Base-by-base conservation (phyloP, 2,888 invertebrate genomes). In the Ellobium chinense region DNA sequence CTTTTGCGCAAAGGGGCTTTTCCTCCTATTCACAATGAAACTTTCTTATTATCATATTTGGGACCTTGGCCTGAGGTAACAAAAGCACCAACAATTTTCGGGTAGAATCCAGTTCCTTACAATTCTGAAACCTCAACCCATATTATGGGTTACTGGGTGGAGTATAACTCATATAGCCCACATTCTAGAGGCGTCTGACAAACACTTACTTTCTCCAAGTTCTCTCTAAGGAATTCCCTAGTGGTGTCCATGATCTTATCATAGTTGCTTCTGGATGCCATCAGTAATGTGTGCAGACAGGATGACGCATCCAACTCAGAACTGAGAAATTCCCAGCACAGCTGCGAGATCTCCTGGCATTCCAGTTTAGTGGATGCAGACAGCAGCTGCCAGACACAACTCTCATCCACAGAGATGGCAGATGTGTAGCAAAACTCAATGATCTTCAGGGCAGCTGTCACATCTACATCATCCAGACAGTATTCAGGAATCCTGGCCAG, bases 341-440 rank as follows among this genome's bases (percentile, higher is more conserved):
- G 63, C 29, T 80, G 83, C 62, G 85, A 82, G 58, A 88, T 75
- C 73, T 87, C 88, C 14, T 82, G 77, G 27, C 86, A 82, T 74
- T 87, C 87, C 21, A 88, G 77, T 24, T 78, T 81, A 65, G 73
- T 78, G 14, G 87, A 87, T 0, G 86, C 86, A 5, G 85, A 84
- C 24, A 88, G 72, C 56, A 88, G 39, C 1, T 82, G 82, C 88
- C 87, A 86, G 12, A 87, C 85, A 27, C 78, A 85, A n/a, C 85
- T 84, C 56, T 85, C 86, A n/a, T 80, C 83, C 24, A 88, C 82
- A 0, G 86, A 86, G 14, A 88, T 85, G 9, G 85, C 82, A 1
- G 88, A 87, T 0, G 88, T 88, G 83, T 88, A 88, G 77, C 86
- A 88, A 74, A 86, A 88, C 56, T 88, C 86, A 5, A 88, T 85